Evolutionary conservation across 2,797 vertebrate genomes (phyloP).

Genomic region (Benthosema pterotum): DNA sequence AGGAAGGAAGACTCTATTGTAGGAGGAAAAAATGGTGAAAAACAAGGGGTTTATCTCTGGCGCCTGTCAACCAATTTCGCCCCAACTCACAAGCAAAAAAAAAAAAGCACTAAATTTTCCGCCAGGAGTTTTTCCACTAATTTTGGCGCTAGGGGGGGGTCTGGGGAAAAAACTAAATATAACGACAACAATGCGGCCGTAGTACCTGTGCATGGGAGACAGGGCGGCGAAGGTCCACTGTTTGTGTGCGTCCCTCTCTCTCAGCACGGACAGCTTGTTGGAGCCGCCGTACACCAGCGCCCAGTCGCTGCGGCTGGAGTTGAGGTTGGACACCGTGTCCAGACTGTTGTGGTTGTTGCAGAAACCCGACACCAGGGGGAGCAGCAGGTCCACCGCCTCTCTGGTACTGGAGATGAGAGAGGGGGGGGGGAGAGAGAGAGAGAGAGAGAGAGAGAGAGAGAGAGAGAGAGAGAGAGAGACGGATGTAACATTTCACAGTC

Average conservation of each 20-base stretch:
- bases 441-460: not conserved
- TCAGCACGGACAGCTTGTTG: constrained; percentile 72
- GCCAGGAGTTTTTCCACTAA: too few relatives aligned
- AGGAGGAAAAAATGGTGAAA: too few relatives aligned
- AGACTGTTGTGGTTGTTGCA: constrained; percentile 76
- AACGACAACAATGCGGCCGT: too few relatives aligned
- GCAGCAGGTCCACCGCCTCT: constrained; percentile 72
- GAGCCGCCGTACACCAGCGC: constrained; percentile 67
- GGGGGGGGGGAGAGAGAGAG: not conserved
- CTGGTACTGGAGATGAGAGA: too few relatives aligned
- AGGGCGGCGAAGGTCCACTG: constrained; percentile 70
- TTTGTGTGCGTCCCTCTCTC: constrained; percentile 64
- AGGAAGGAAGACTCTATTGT: too few relatives aligned
- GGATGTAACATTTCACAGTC: too few relatives aligned
- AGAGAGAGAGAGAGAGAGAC: not conserved
- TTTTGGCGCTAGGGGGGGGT: too few relatives aligned
- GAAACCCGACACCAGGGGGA: constrained; percentile 74
- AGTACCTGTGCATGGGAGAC: constrained; percentile 68
- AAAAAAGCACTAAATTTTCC: too few relatives aligned
- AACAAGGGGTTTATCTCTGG: too few relatives aligned
- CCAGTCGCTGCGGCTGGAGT: constrained; percentile 76
- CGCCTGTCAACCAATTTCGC: too few relatives aligned
- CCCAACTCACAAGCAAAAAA: too few relatives aligned
- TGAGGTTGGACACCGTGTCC: constrained; percentile 59
- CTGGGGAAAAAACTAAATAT: too few relatives aligned